Percentiles rank a stretch among this genome's conserved stretches.
Evolutionary conservation across 1,140 invertebrate genomes (phyloP).

Genomic region (Plectrocnemia conspersa): DNA sequence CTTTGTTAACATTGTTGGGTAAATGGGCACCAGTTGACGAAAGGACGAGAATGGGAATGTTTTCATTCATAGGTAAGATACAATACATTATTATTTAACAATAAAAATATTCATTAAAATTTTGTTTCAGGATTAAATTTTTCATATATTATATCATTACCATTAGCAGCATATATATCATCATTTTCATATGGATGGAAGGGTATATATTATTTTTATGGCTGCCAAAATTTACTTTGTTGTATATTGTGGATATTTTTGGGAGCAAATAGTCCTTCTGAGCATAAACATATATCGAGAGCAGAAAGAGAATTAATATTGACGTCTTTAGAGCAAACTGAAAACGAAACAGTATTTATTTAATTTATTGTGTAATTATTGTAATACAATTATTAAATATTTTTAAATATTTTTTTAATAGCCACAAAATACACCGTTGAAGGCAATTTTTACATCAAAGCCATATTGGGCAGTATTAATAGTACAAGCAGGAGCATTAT

Average conservation of each 20-base stretch:
- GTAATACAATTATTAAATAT: not conserved
- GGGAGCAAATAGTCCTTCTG: not conserved
- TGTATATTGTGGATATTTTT: not conserved
- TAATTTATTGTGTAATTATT: too few species aligned
- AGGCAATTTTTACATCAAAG: conserved; percentile 8
- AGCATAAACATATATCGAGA: conserved; percentile 5
- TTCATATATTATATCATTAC: too few species aligned
- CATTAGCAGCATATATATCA: conserved; percentile 3
- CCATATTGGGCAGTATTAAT: conserved; percentile 6
- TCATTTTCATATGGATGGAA: conserved; percentile 5
- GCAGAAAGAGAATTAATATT: conserved; percentile 6
- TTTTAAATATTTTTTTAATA: conserved; percentile 8
- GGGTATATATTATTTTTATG: conserved; percentile 12
- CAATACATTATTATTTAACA: not conserved
- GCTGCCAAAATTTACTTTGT: conserved; percentile 5
- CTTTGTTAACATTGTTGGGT: conserved; percentile 1
- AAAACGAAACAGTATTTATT: too few species aligned
- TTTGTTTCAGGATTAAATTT: conserved; percentile 1
- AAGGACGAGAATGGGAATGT: conserved; percentile 14
- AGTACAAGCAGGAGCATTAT: conserved; percentile 4
- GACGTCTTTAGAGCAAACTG: not conserved
- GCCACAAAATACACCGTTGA: conserved; percentile 9
- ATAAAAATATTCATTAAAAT: not conserved
- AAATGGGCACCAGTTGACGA: conserved; percentile 13
- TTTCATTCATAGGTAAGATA: conserved; percentile 2